Conservation (phyloP, 1,140 invertebrate species). For the Rhyzopertha dominica region DNA sequence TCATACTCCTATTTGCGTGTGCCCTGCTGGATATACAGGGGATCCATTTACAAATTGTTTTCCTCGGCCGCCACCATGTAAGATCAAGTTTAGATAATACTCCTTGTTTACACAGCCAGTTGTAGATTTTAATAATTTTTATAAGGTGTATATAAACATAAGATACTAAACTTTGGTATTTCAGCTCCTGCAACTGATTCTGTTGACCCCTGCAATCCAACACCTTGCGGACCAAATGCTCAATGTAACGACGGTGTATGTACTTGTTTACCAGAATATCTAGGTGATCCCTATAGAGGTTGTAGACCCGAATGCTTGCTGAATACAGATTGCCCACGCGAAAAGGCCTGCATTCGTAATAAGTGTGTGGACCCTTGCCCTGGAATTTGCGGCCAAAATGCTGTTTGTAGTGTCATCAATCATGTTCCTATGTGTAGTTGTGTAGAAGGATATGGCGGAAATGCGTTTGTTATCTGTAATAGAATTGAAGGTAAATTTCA, state of each 20-base stretch:
- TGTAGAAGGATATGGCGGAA: slow-evolving; percentile 53
- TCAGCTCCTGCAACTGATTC: slow-evolving; percentile 43
- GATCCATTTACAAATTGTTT: slow-evolving; percentile 65
- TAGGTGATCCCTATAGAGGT: slow-evolving; percentile 49
- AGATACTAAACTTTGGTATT: no score
- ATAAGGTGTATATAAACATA: neutral
- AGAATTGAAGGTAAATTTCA: slow-evolving; percentile 19
- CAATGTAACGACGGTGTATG: slow-evolving; percentile 54
- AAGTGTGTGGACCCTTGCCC: slow-evolving; percentile 70
- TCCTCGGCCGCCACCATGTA: slow-evolving; percentile 47
- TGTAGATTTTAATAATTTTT: slow-evolving; percentile 10
- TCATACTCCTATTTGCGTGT: slow-evolving; percentile 69
- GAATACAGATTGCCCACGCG: slow-evolving; percentile 61
- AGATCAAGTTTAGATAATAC: no score
- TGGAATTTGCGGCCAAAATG: slow-evolving; percentile 61
- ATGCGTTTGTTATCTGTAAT: slow-evolving; percentile 55
- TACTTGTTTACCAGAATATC: slow-evolving; percentile 48
- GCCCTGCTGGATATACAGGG: slow-evolving; percentile 57
- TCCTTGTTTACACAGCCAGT: no score
- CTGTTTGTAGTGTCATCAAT: slow-evolving; percentile 60
- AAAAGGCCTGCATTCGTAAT: slow-evolving; percentile 63
- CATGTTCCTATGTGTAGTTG: slow-evolving; percentile 64
- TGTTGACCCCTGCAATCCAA: slow-evolving; percentile 60
- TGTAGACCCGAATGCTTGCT: slow-evolving; percentile 68
- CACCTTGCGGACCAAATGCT: slow-evolving; percentile 67